phyloP scores from a whole-genome alignment of 2,113 vertebrate species.

The Nannobrachium achirus region DNA sequence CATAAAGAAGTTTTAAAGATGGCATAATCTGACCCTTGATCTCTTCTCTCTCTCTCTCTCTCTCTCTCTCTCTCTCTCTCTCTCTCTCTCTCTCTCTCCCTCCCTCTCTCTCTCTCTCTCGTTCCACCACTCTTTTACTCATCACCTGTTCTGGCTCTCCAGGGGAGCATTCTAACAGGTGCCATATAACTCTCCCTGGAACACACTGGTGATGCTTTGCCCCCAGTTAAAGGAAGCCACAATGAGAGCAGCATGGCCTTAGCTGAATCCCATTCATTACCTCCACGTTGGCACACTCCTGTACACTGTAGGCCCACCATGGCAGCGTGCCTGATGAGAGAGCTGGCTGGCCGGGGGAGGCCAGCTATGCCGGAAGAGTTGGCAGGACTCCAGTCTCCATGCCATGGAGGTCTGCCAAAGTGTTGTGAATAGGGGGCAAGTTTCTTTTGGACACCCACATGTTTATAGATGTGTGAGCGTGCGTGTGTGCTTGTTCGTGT shows the following conservation, averaged over 20 bases:
- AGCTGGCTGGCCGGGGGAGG: neutral
- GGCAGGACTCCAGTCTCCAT: neutral
- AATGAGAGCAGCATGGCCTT: constrained; percentile 3
- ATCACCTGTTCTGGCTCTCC: neutral
- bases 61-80: neutral
- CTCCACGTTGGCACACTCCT: neutral
- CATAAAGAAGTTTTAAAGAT: neutral
- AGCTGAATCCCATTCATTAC: constrained; percentile 8
- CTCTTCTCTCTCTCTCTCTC: neutral
- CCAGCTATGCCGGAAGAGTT: neutral
- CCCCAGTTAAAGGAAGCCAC: neutral
- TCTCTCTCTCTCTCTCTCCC: neutral
- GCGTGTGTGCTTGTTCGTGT: too few species aligned
- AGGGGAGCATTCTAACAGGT: constrained; percentile 31
- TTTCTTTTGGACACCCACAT: neutral
- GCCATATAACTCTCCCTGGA: constrained; percentile 16
- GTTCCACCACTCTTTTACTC: neutral
- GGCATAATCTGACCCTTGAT: neutral
- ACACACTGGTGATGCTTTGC: neutral
- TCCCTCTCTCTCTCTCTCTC: neutral
- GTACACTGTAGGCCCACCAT: neutral
- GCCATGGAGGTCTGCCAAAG: constrained; percentile 8
- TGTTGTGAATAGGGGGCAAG: neutral
- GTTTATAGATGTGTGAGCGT: too few species aligned
- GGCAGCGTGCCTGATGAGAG: constrained; percentile 10